Base-by-base conservation (phyloP, 1,140 invertebrate genomes). In the Polypedilum pembai region DNA sequence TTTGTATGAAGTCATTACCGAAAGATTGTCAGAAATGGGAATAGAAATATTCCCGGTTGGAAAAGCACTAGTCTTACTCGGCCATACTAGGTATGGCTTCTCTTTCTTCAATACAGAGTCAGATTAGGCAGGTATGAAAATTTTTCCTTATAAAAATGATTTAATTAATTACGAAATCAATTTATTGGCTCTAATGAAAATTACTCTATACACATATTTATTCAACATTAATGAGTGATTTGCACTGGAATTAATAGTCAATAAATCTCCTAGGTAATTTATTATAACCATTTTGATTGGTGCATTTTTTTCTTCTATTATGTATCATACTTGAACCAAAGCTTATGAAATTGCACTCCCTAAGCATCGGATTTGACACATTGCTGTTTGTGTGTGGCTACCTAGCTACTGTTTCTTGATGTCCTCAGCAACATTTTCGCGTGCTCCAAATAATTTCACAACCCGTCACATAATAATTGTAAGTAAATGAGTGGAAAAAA, bases 101-200 rank as follows among this genome's bases (percentile, higher is more conserved):
- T n/a, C n/a, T n/a, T n/a, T n/a, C n/a, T n/a, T n/a, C n/a, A n/a
- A n/a, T n/a, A n/a, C n/a, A n/a, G n/a, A 33, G 24, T 33, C 24
- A 33, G 24, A 33, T 33, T 33, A 33, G 5, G 24, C 5, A 33
- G 1, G 24, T 56, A 56, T 56, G 45, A 21, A 69, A 69, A 69
- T 20, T 69, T n/a, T 69, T 69, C 65, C 65, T 69, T 18, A 69
- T 69, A 69, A 69, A 69, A 18, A 3, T 69, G 65, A n/a, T 56
- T 69, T 69, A 69, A 69, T 69, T 69, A 69, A 69, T 69, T 69
- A 69, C 65, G 65, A 69, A 69, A 69, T 69, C 65, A 69, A 69
- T 69, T 69, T 69, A 69, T 69, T 69, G 65, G 65, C 20, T 69
- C 20, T 69, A 69, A 69, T 69, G 17, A 21, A 69, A 56, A 69